A percentile compares a stretch with the other conserved stretches of the same genome.
These are phyloP conservation scores for Agrypnus murinus DNA, from an alignment of 2,888 invertebrate genomes.

Conservation along the genomic window DNA sequence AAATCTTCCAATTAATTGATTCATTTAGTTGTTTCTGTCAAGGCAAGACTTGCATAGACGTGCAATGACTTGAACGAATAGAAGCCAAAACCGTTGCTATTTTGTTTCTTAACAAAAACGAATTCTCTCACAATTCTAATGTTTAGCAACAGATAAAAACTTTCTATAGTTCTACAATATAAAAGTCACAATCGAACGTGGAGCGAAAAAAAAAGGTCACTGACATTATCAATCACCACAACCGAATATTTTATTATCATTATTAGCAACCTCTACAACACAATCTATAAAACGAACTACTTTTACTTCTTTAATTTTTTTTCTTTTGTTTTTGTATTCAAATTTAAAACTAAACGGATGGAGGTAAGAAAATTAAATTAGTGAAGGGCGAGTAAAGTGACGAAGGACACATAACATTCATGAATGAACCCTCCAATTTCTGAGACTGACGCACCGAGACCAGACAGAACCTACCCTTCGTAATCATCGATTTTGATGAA, in stretches of 20 bases:
- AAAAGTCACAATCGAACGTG: constrained; percentile 16
- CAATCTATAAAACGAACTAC: too few species aligned
- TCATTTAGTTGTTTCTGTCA: too few species aligned
- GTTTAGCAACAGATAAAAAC: too few species aligned
- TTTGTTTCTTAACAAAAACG: too few species aligned
- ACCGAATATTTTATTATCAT: constrained; percentile 16
- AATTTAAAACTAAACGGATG: constrained; percentile 38
- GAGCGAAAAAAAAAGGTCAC: constrained; percentile 27
- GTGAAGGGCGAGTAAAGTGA: constrained; percentile 40
- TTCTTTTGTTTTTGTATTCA: background rate
- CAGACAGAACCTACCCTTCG: constrained; percentile 33
- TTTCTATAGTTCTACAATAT: background rate
- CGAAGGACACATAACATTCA: constrained; percentile 37
- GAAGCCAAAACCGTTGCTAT: too few species aligned
- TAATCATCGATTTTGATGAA: constrained; percentile 4
- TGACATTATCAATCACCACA: constrained; percentile 14
- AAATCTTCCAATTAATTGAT: too few species aligned
- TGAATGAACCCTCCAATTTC: constrained; percentile 37
- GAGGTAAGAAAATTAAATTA: constrained; percentile 30
- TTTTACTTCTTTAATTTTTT: background rate
- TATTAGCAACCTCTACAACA: background rate
- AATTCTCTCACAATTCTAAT: too few species aligned
- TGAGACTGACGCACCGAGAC: constrained; percentile 18
- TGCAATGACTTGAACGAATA: too few species aligned
- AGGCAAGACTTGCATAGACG: too few species aligned